A percentile compares a stretch with the other conserved stretches of the same genome.
Evolutionary conservation across 2,113 vertebrate species (phyloP).

Genomic region (Tapirus terrestris): DNA sequence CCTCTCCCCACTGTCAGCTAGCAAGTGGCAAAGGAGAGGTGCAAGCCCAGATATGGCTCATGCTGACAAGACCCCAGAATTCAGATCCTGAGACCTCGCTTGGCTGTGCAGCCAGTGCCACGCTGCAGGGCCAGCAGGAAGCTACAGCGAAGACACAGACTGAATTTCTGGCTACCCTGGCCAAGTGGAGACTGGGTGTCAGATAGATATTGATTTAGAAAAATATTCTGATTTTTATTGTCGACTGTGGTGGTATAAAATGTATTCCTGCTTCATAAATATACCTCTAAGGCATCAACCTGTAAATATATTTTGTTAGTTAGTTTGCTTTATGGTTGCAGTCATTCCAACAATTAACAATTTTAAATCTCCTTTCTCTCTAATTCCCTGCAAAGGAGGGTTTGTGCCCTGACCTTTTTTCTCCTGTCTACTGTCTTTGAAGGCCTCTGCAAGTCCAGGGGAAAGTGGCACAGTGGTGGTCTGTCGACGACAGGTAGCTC

Average conservation of each 20-base stretch:
- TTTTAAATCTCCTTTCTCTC: background rate
- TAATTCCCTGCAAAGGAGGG: background rate
- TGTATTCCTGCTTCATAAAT: background rate
- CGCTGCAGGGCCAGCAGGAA: rapidly evolving
- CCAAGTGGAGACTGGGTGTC: background rate
- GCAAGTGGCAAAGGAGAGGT: background rate
- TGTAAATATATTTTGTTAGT: background rate
- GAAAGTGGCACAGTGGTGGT: background rate
- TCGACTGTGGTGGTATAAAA: background rate
- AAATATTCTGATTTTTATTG: background rate
- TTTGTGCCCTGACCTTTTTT: no score
- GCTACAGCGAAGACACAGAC: background rate
- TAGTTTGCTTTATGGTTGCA: background rate
- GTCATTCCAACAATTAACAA: background rate
- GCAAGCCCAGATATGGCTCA: background rate
- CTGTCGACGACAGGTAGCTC: rapidly evolving
- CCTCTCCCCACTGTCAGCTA: background rate
- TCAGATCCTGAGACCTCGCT: background rate
- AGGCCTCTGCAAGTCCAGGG: no score
- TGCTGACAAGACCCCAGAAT: no score
- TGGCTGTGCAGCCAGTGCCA: background rate
- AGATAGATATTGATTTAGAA: background rate
- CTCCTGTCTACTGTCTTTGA: background rate
- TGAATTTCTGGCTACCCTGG: background rate
- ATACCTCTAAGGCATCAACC: background rate